These are phyloP conservation scores for Scytalopus superciliaris DNA, from an alignment of 2,113 vertebrate species.

Conservation along the genomic window DNA sequence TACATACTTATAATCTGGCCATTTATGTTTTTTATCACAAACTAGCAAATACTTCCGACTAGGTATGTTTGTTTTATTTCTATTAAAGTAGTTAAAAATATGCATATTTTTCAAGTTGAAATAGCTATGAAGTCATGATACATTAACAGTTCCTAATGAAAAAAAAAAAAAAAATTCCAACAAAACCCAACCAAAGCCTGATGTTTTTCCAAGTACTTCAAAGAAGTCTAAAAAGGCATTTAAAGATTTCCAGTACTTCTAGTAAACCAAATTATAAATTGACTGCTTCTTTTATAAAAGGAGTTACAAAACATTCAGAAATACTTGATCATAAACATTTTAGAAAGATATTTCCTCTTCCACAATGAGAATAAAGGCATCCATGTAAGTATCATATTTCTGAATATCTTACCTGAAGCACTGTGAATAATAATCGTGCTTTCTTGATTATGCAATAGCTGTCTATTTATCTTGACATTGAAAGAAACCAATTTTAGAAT, in stretches of 20 bases:
- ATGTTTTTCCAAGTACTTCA: not conserved
- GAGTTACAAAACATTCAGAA: not conserved
- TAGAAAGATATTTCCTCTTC: not conserved
- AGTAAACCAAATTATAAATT: not conserved
- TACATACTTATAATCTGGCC: rapidly evolving
- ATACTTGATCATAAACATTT: not conserved
- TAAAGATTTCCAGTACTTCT: not conserved
- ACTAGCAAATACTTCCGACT: not conserved
- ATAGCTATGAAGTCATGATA: not conserved
- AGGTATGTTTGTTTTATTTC: not conserved
- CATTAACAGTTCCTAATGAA: not conserved
- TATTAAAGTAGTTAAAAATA: rapidly evolving
- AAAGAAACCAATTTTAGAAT: not conserved
- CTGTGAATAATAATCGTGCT: not conserved
- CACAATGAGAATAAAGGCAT: not conserved
- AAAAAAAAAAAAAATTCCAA: not conserved
- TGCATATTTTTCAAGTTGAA: rapidly evolving
- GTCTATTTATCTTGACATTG: not conserved
- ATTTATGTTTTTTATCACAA: not conserved
- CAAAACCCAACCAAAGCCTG: rapidly evolving
- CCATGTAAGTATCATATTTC: not conserved
- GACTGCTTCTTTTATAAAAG: rapidly evolving
- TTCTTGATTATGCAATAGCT: not conserved
- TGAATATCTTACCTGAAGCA: not conserved
- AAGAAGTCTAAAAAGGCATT: rapidly evolving